These are phyloP conservation scores for Lagorchestes hirsutus DNA, from an alignment of 2,797 vertebrate species.

Conservation along the genomic window DNA sequence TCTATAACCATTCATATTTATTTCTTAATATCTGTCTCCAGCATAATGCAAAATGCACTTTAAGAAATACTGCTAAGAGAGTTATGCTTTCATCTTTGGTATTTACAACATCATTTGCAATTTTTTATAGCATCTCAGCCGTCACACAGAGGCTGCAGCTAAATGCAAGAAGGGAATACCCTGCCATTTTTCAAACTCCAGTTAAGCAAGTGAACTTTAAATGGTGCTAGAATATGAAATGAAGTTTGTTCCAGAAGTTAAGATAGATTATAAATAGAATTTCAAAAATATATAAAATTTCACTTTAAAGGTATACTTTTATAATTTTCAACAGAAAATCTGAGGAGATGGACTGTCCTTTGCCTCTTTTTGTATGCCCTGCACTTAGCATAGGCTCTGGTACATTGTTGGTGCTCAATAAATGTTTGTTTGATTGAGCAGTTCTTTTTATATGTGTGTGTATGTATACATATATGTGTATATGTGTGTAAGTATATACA, in stretches of 20 bases:
- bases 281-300: constrained; percentile 44
- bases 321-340: not conserved
- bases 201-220: constrained; percentile 47
- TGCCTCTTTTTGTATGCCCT: not conserved
- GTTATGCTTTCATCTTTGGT: constrained; percentile 42
- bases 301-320: constrained; percentile 7
- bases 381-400: not conserved
- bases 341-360: not conserved
- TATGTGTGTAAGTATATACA: not conserved
- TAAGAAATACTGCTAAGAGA: constrained; percentile 34
- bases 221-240: constrained; percentile 18
- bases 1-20: constrained; percentile 56
- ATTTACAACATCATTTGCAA: constrained; percentile 52
- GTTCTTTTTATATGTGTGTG: not conserved
- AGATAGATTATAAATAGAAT: not conserved
- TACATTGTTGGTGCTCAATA: not conserved
- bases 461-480: not conserved
- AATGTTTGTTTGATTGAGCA: not conserved
- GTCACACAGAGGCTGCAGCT: constrained; percentile 5
- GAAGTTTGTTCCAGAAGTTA: constrained; percentile 8
- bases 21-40: constrained; percentile 67
- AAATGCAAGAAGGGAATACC: constrained; percentile 29
- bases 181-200: constrained; percentile 18
- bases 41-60: constrained; percentile 58
- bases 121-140: constrained; percentile 43